A percentile compares a stretch with the other conserved stretches of the same genome.
These are phyloP conservation scores for Bhutanitis thaidina DNA, from an alignment of 2,888 invertebrate genomes.

Conservation along the genomic window DNA sequence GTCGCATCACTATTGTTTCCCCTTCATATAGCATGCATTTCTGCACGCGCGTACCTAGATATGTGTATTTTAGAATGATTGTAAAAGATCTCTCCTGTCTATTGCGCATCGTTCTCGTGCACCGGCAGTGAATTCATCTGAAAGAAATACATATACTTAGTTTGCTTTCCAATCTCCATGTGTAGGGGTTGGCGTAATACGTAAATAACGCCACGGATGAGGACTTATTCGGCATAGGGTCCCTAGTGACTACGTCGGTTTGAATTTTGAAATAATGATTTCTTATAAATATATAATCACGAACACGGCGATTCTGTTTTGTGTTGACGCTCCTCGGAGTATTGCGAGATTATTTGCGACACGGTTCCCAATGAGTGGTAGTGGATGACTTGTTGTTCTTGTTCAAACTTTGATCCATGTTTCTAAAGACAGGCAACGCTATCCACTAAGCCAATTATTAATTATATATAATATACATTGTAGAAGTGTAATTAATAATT, in stretches of 20 bases:
- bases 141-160: constrained; percentile 4
- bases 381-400: too few relatives aligned
- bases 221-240: neutral
- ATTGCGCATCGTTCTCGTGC: constrained; percentile 1
- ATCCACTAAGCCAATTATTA: too few relatives aligned
- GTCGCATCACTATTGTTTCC: constrained; percentile 19
- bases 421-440: too few relatives aligned
- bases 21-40: constrained; percentile 19
- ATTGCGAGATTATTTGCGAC: too few relatives aligned
- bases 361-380: too few relatives aligned
- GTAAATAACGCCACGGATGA: neutral
- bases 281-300: neutral
- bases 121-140: constrained; percentile 4
- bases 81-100: constrained; percentile 9
- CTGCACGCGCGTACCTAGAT: constrained; percentile 3
- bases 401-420: too few relatives aligned
- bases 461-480: too few relatives aligned
- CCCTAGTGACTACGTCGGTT: neutral
- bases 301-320: neutral
- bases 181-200: neutral
- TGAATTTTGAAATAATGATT: neutral
- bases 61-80: constrained; percentile 9
- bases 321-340: neutral
- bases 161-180: constrained; percentile 1
- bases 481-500: too few relatives aligned